Percentiles rank a stretch among this genome's conserved stretches.
phyloP scores from a whole-genome alignment of 1,140 invertebrate species.

The Caerostris darwini region DNA sequence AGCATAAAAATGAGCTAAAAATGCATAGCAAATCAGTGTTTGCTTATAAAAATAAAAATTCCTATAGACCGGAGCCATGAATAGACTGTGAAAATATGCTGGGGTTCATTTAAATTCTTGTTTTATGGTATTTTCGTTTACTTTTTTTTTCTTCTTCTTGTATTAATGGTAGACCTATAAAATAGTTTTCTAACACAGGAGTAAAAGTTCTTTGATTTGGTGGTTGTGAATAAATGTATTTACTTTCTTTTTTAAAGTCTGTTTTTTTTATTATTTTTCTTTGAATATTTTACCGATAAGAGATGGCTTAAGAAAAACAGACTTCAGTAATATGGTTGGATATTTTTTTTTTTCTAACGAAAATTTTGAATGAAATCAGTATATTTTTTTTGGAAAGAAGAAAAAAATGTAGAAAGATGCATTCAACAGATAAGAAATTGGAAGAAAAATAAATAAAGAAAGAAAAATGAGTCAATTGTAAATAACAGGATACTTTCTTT shows the following conservation, averaged over 20 bases:
- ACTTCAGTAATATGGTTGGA: neutral
- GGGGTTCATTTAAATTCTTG: conserved; percentile 63
- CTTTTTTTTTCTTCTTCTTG: neutral
- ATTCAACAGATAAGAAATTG: neutral
- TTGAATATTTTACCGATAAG: neutral
- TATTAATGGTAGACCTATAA: conserved; percentile 63
- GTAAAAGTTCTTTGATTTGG: conserved; percentile 40
- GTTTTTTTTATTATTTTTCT: neutral
- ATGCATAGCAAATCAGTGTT: conserved; percentile 69
- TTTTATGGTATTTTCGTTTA: conserved; percentile 62
- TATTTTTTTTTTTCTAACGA: neutral
- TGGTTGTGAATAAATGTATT: neutral
- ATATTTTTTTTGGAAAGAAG: neutral
- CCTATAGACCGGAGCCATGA: conserved; percentile 8
- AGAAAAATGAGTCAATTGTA: neutral
- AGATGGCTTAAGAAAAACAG: neutral
- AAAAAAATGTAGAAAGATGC: neutral
- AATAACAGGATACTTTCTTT: too few species aligned
- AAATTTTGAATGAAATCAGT: conserved; percentile 5
- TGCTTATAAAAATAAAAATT: conserved; percentile 62
- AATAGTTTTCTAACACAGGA: conserved; percentile 54
- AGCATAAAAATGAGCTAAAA: conserved; percentile 58
- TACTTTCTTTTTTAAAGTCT: neutral
- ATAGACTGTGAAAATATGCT: conserved; percentile 60
- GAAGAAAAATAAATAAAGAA: neutral